A percentile compares a stretch with the other conserved stretches of the same genome.
Conservation (phyloP, 2,113 vertebrate species). For the Benitochromis conjunctus region DNA sequence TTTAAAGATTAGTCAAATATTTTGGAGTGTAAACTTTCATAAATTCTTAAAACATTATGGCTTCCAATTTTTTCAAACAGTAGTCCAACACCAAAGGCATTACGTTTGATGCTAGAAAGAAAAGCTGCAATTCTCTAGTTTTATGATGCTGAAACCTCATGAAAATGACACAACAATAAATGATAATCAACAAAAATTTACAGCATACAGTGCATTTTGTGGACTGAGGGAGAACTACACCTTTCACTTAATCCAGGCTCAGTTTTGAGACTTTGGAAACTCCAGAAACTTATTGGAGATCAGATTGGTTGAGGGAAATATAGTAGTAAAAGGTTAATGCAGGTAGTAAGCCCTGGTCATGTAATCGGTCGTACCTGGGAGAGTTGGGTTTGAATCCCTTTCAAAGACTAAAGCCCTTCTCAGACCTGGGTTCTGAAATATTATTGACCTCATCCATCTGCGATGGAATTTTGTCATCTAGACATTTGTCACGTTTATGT, state of each 20-base stretch:
- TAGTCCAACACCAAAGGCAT: not conserved
- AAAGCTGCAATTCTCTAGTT: not conserved
- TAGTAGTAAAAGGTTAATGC: not conserved
- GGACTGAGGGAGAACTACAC: not conserved
- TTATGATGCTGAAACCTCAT: not conserved
- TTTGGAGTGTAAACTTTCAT: not conserved
- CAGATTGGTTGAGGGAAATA: not conserved
- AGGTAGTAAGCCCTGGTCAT: not conserved
- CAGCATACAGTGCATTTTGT: not conserved
- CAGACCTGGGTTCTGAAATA: not conserved
- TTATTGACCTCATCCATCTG: not conserved
- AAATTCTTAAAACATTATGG: not conserved
- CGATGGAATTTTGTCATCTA: not conserved
- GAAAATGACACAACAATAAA: not conserved
- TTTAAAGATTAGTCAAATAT: not conserved
- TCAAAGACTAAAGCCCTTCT: not conserved
- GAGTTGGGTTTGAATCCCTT: not conserved
- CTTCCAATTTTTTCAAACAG: not conserved
- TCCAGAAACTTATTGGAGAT: not conserved
- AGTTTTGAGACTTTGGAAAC: not conserved
- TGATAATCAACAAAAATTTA: not conserved
- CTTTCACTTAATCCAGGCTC: not conserved
- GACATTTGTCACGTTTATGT: not conserved
- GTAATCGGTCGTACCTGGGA: not conserved
- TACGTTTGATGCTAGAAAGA: not conserved